Evolutionary conservation across 2,888 invertebrate genomes (phyloP).

Genomic region (Abrostola triplasia): DNA sequence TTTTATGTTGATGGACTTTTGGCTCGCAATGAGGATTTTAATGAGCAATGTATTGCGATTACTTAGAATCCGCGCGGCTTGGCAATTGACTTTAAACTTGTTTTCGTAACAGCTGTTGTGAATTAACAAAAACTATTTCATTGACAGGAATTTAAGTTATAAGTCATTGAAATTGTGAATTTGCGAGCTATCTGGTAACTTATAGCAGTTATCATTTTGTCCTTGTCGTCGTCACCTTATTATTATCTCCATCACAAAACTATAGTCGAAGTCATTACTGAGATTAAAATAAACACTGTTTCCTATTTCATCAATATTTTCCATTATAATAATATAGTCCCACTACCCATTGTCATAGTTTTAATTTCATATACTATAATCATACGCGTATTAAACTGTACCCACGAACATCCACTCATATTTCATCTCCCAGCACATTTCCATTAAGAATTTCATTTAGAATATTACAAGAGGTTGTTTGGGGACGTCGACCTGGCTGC

Average conservation of each 20-base stretch:
- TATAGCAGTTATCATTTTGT: no score
- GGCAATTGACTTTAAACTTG: conserved; percentile 3
- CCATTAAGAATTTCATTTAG: conserved; percentile 54
- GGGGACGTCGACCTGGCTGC: conserved; percentile 37
- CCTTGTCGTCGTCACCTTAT: no score
- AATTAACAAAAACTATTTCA: no score
- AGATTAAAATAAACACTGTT: background rate
- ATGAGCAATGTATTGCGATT: conserved; percentile 25
- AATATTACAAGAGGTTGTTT: conserved; percentile 53
- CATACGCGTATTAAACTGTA: conserved; percentile 38
- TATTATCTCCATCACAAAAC: background rate
- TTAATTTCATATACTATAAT: conserved; percentile 28
- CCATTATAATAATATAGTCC: conserved; percentile 16
- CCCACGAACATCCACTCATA: conserved; percentile 27
- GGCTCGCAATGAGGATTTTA: conserved; percentile 26
- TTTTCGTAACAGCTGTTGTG: background rate
- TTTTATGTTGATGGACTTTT: conserved; percentile 31
- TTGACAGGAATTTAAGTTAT: background rate
- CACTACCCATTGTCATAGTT: conserved; percentile 23
- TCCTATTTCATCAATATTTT: conserved; percentile 10
- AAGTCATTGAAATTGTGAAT: no score
- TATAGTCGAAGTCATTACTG: background rate
- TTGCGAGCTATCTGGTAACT: no score
- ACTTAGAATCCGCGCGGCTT: conserved; percentile 10
- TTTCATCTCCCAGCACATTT: conserved; percentile 45